Conservation (phyloP, 2,113 vertebrate species). For the Spea bombifrons region DNA sequence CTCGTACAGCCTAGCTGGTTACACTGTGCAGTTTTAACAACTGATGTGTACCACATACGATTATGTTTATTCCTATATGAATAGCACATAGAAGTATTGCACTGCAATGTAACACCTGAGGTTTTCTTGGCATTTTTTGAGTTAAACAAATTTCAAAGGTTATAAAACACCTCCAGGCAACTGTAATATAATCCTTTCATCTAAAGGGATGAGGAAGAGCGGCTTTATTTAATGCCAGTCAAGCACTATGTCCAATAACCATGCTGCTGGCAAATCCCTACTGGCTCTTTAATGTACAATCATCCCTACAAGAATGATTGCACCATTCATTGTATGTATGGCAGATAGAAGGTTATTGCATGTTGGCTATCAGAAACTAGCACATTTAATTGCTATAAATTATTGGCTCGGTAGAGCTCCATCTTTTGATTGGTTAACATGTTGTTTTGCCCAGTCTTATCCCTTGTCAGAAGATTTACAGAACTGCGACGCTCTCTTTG, state of each 20-base stretch:
- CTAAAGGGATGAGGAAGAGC: neutral
- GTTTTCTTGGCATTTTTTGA: neutral
- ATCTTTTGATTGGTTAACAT: too few relatives aligned
- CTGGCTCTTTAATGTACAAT: neutral
- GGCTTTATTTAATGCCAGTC: slow-evolving; percentile 3
- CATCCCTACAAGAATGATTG: neutral
- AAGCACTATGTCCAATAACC: slow-evolving; percentile 1
- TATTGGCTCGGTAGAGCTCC: neutral
- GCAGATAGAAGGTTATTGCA: neutral
- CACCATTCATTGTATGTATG: neutral
- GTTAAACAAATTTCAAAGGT: neutral
- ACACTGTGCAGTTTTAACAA: neutral
- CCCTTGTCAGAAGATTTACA: too few relatives aligned
- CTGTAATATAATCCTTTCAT: slow-evolving; percentile 3
- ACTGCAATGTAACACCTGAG: neutral
- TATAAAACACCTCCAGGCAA: neutral
- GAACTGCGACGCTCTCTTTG: too few relatives aligned
- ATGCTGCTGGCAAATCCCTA: neutral
- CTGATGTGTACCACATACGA: neutral
- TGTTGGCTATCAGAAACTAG: neutral
- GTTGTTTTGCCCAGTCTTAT: too few relatives aligned
- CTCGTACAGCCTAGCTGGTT: neutral
- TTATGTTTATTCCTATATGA: too few relatives aligned
- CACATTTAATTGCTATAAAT: neutral
- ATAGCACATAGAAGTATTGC: neutral